Base-by-base conservation (phyloP, 2,797 vertebrate genomes). In the Lithobates pipiens region DNA sequence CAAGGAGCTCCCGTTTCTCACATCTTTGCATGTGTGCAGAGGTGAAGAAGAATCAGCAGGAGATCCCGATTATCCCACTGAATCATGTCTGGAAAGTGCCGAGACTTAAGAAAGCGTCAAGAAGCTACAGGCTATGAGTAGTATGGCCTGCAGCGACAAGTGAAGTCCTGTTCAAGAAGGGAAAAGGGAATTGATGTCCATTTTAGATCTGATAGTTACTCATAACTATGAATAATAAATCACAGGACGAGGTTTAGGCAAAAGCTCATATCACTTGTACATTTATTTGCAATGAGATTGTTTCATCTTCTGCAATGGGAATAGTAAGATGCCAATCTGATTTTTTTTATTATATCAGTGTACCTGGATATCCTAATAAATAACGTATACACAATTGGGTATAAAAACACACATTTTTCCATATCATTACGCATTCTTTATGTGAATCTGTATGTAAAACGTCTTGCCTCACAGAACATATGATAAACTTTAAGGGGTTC, bases 111-210 rank as follows among this genome's bases (percentile, higher is more conserved):
- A 72, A 34, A 73, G 54, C 46, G 39, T 27, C 32, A 18, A 70
- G 50, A 34, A 75, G 83, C 77, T 65, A 42, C 76, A 74, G 29
- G 83, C 57, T 9, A 67, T 9, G 29, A n/a, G 63, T 54, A 29
- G 29, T 54, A 68, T 75, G 57, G 84, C 84, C 77, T 75, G 77
- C 42, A 80, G 83, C 71, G 25, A 74, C 76, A 85, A 50, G 5
- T 21, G 39, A 54, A 23, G 61, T 25, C 21, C 23, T 74, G 25
- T 54, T 68, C 61, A 25, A 68, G 34, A 3, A 42, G 21, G 0
- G 54, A 29, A 39, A 25, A 15, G 18, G 76, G 70, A 65, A 79
- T 67, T 79, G 54, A 79, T 74, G 76, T 70, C 83, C 10, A 69
- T 36, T 73, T 79, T 18, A 78, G 7, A 77, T 84, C 68, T 77